Percentiles rank a stretch among this genome's conserved stretches.
Evolutionary conservation across 2,888 invertebrate species (phyloP).

Genomic region (Myathropa florea): DNA sequence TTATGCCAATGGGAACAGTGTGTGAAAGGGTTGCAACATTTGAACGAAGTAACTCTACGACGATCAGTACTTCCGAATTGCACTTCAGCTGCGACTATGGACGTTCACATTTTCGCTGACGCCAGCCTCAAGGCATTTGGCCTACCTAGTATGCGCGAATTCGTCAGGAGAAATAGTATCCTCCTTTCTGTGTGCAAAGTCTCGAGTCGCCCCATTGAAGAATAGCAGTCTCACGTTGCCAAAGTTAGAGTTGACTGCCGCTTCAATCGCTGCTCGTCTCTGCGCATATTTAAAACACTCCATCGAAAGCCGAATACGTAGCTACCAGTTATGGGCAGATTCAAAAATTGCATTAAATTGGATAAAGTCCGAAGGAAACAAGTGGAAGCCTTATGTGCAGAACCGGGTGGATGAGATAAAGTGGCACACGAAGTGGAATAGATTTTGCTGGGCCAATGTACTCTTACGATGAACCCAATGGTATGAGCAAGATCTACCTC

Average conservation of each 20-base stretch:
- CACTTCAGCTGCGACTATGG: no score
- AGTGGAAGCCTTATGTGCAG: no score
- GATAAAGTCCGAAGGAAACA: background rate
- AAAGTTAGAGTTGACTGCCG: background rate
- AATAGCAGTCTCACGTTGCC: background rate
- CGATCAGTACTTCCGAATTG: no score
- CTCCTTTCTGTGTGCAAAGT: no score
- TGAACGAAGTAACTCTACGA: no score
- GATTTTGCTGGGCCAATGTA: conserved; percentile 7
- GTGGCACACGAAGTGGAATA: no score
- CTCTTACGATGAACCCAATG: background rate
- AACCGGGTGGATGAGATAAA: no score
- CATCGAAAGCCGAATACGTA: background rate
- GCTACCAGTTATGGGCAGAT: background rate
- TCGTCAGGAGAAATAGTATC: no score
- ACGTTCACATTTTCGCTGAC: background rate
- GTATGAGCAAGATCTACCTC: background rate
- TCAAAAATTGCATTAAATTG: background rate
- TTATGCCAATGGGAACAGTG: no score
- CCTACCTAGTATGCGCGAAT: no score
- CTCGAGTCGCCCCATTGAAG: background rate
- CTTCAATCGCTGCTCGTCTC: background rate
- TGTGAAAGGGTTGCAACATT: no score
- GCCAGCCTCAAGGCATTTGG: background rate
- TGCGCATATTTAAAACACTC: conserved; percentile 1